Conservation (phyloP, 2,113 vertebrate species). For the Embiotoca jacksoni region DNA sequence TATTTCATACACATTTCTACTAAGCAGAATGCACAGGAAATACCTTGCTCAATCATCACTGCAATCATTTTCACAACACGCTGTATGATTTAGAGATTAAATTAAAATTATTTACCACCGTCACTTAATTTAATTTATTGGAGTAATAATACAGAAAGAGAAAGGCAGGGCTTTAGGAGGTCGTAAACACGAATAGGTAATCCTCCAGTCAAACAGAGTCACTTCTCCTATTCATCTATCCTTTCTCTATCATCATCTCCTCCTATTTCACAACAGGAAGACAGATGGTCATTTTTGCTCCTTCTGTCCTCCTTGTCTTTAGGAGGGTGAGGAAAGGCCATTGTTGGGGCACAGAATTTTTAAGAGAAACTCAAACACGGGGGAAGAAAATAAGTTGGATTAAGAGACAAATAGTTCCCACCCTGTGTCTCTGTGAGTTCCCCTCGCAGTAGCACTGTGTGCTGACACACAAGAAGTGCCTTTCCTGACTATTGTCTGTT, state of each 20-base stretch:
- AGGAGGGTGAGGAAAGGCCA: slow-evolving; percentile 64
- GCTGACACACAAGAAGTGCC: slow-evolving; percentile 12
- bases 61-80: background rate
- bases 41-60: background rate
- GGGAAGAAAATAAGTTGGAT: slow-evolving; percentile 65
- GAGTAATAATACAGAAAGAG: slow-evolving; percentile 34
- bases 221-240: slow-evolving; percentile 38
- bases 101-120: background rate
- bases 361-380: slow-evolving; percentile 80
- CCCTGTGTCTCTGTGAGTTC: slow-evolving; percentile 38
- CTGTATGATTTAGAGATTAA: background rate
- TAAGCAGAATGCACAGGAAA: background rate
- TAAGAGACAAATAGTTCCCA: slow-evolving; percentile 80
- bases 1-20: no score
- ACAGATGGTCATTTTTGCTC: slow-evolving; percentile 32
- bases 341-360: slow-evolving; percentile 57
- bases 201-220: slow-evolving; percentile 70
- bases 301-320: slow-evolving; percentile 21
- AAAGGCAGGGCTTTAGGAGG: slow-evolving; percentile 59
- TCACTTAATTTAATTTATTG: slow-evolving; percentile 8
- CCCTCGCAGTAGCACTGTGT: slow-evolving; percentile 52
- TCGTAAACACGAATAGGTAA: slow-evolving; percentile 67
- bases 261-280: slow-evolving; percentile 55
- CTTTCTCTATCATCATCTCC: slow-evolving; percentile 32
- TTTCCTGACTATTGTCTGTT: slow-evolving; percentile 31